phyloP scores from a whole-genome alignment of 2,113 vertebrate genomes.

The Bucco capensis region DNA sequence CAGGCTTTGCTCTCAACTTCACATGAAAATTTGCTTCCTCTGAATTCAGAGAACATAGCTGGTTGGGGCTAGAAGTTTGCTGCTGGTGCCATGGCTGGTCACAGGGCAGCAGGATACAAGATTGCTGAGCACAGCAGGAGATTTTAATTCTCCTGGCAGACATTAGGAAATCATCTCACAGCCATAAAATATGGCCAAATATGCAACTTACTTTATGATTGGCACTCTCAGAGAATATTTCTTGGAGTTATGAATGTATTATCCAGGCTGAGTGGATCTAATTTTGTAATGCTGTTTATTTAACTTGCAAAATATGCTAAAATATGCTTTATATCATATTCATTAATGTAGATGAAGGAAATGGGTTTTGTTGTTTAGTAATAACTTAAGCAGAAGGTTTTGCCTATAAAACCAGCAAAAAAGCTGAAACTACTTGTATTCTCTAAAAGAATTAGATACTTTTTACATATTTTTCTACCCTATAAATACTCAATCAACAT shows the following conservation, averaged over 20 bases:
- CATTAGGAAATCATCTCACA: background rate
- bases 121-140: background rate
- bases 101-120: background rate
- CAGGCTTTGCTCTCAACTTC: background rate
- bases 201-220: background rate
- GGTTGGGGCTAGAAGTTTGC: background rate
- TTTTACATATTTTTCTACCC: background rate
- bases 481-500: background rate
- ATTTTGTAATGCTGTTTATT: background rate
- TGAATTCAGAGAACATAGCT: background rate
- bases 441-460: background rate
- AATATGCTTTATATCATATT: background rate
- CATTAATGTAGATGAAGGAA: background rate
- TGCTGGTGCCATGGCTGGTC: background rate
- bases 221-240: background rate
- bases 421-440: background rate
- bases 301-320: background rate
- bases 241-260: background rate
- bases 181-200: background rate
- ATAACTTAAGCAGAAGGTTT: background rate
- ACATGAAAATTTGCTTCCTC: background rate
- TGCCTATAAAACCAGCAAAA: background rate
- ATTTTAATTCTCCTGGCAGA: background rate
- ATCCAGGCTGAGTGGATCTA: background rate
- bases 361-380: background rate